These are phyloP conservation scores for Diglossa cyanea DNA, from an alignment of 2,797 vertebrate species.

Conservation along the genomic window DNA sequence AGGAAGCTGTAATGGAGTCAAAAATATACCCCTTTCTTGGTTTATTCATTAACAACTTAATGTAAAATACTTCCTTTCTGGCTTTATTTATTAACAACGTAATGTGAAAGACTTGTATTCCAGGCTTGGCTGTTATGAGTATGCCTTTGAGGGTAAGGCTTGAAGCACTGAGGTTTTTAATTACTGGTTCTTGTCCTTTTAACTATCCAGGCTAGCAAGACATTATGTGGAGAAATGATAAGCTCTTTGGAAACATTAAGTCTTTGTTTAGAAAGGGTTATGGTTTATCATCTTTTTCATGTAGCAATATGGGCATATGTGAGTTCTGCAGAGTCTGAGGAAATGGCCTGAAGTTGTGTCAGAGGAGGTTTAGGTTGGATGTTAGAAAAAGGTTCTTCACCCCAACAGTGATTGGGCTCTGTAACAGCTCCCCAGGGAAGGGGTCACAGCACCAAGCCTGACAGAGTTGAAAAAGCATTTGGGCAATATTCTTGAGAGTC, in stretches of 20 bases:
- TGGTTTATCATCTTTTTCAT: not conserved
- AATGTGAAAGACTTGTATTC: not conserved
- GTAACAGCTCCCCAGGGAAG: not conserved
- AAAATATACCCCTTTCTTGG: not conserved
- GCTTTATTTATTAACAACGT: not conserved
- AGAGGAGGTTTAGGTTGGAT: not conserved
- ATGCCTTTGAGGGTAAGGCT: not conserved
- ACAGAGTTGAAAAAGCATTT: not conserved
- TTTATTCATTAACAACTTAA: not conserved
- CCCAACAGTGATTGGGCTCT: fast-evolving
- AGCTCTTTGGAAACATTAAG: not conserved
- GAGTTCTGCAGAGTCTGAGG: not conserved
- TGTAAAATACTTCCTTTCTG: not conserved
- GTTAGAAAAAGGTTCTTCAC: not conserved
- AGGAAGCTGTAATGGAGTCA: not conserved
- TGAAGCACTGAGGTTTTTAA: not conserved
- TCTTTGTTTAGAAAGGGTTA: not conserved
- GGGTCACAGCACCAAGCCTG: not conserved
- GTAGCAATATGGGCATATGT: not conserved
- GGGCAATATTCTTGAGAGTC: not conserved
- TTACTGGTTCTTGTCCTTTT: not conserved
- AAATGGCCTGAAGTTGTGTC: not conserved
- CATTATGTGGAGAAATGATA: not conserved
- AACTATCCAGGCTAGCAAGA: not conserved
- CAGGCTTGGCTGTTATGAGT: not conserved